A percentile compares a stretch with the other conserved stretches of the same genome.
Conservation (phyloP, 2,113 vertebrate species). For the Pelvicachromis taeniatus region DNA sequence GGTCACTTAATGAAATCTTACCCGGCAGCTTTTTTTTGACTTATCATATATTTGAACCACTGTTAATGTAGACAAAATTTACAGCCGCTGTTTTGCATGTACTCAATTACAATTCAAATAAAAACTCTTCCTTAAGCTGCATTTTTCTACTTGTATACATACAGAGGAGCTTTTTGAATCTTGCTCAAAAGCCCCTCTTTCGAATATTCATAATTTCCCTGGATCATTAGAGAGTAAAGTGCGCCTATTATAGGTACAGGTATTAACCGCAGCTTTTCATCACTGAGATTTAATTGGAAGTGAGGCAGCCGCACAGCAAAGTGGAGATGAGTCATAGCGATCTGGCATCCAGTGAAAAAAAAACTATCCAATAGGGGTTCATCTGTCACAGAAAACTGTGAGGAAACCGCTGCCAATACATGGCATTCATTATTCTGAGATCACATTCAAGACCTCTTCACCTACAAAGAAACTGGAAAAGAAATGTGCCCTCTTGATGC, state of each 20-base stretch:
- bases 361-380: slow-evolving; percentile 9
- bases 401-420: not conserved
- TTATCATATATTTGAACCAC: not conserved
- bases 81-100: not conserved
- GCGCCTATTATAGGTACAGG: slow-evolving; percentile 14
- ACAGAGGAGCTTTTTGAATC: not conserved
- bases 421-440: slow-evolving; percentile 34
- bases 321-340: slow-evolving; percentile 47
- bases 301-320: not conserved
- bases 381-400: slow-evolving; percentile 7
- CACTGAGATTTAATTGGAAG: slow-evolving; percentile 36
- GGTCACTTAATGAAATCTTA: not conserved
- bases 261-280: slow-evolving; percentile 13
- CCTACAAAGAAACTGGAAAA: slow-evolving; percentile 31
- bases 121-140: not conserved
- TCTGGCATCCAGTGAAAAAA: slow-evolving; percentile 4
- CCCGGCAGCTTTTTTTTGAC: not conserved
- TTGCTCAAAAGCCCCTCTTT: not conserved
- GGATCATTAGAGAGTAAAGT: slow-evolving; percentile 25
- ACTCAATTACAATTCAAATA: not conserved
- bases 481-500: slow-evolving; percentile 11
- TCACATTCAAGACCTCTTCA: slow-evolving; percentile 40
- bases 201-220: not conserved
- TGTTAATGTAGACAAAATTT: not conserved
- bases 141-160: not conserved